Base-by-base conservation (phyloP, 1,140 invertebrate species). In the Nasonia longicornis region DNA sequence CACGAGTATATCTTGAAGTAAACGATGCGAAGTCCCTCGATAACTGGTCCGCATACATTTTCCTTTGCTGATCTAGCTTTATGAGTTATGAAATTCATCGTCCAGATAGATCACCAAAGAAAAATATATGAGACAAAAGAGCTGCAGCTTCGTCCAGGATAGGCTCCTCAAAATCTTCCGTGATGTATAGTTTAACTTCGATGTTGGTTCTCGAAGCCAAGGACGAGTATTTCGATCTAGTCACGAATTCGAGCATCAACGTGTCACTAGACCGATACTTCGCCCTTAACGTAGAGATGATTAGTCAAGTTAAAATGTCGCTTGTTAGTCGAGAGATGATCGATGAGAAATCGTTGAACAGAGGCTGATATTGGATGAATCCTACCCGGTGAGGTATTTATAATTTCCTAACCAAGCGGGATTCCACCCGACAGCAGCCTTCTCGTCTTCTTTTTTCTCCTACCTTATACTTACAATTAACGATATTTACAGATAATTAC, bases 91-190 rank as follows among this genome's bases (percentile, higher is more conserved):
- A 85, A 84, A 84, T 84, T 83, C 84, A 86, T 88, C 92, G 93
- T 93, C 93, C 87, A 93, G 91, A 87, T 92, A 93, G 90, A 92
- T 91, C 92, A 93, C 92, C 93, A 93, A 93, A 93, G 92, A 91
- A 90, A 89, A 91, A 87, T 87, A 84, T 79, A 84, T 72, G 79
- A 84, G 86, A 86, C 73, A 45, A 78, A 66, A 69, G n/a, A 26
- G 67, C 29, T 66, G 64, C 3, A 52, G 8, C 4, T 45, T 38
- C 42, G 48, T 75, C 31, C 31, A 35, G 31, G 31, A 35, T 35
- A 35, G 72, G 83, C 67, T 79, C 42, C 71, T 7, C 45, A 14
- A 31, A 26, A 58, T 74, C 72, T 74, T 74, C 72, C 12, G 48
- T 20, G 48, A 22, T 76, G 31, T 35, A 26, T 26, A 66, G 20